Conservation (phyloP, 2,113 vertebrate species). For the Amphiprion ocellaris region DNA sequence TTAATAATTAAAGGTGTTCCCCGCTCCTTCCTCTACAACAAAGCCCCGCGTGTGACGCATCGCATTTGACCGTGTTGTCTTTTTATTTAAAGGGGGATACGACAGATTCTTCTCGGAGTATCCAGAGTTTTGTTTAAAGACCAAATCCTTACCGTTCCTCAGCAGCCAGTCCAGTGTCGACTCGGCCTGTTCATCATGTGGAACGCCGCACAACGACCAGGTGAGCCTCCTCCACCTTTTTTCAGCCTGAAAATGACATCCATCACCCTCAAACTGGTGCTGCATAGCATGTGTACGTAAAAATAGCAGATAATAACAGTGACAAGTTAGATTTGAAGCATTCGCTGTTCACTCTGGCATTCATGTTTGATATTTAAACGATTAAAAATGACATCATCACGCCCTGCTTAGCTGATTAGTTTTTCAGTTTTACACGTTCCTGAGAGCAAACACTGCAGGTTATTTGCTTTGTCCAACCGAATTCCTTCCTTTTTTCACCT, state of each 20-base stretch:
- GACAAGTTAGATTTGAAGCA: not conserved
- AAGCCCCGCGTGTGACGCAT: no score
- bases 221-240: conserved; percentile 70
- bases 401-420: not conserved
- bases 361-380: no score
- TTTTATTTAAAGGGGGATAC: conserved; percentile 88
- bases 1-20: no score
- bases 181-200: conserved; percentile 93
- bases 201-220: conserved; percentile 95
- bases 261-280: not conserved
- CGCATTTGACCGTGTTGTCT: not conserved
- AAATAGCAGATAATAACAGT: not conserved
- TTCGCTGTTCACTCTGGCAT: no score
- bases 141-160: conserved; percentile 84
- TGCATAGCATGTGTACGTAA: not conserved
- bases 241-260: no score
- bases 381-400: not conserved
- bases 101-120: conserved; percentile 91
- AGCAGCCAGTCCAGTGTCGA: conserved; percentile 86
- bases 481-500: no score
- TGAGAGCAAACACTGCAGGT: conserved; percentile 32
- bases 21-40: no score
- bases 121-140: conserved; percentile 91
- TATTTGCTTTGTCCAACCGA: conserved; percentile 25
- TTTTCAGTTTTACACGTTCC: no score